Evolutionary conservation across 2,888 invertebrate genomes (phyloP).

Genomic region (Phyto melanocephala): DNA sequence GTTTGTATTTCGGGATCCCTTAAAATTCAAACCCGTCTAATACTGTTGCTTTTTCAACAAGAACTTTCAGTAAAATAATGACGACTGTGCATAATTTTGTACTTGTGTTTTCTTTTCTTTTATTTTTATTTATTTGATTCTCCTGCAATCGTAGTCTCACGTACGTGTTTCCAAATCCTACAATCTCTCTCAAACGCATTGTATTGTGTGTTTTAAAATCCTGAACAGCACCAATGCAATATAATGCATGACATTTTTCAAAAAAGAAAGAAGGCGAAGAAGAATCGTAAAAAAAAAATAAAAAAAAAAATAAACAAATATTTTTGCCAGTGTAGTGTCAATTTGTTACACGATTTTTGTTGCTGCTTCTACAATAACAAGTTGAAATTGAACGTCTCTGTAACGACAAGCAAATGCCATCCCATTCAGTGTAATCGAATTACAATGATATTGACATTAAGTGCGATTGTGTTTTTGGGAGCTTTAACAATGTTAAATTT

Average conservation of each 20-base stretch:
- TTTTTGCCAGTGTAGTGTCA: constrained; percentile 36
- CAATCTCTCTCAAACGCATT: neutral
- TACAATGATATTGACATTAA: constrained; percentile 56
- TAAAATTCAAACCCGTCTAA: too few relatives aligned
- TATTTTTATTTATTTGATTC: too few relatives aligned
- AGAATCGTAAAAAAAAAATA: neutral
- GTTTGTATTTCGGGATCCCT: too few relatives aligned
- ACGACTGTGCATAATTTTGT: constrained; percentile 43
- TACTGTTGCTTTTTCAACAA: neutral
- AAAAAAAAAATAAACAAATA: constrained; percentile 3
- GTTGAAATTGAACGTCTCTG: constrained; percentile 5
- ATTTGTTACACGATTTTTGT: constrained; percentile 20
- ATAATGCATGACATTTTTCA: neutral
- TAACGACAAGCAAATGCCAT: constrained; percentile 17
- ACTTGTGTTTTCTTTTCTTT: constrained; percentile 22
- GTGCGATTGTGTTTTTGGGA: constrained; percentile 50
- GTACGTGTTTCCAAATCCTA: constrained; percentile 15
- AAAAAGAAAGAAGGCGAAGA: neutral
- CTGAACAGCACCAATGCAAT: neutral
- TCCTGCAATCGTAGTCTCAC: neutral
- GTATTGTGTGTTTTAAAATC: neutral
- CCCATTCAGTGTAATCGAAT: constrained; percentile 54
- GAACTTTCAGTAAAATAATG: neutral
- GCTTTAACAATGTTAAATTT: constrained; percentile 9
- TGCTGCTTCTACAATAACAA: neutral